phyloP scores from a whole-genome alignment of 2,113 vertebrate species.

The Sclerurus mexicanus region DNA sequence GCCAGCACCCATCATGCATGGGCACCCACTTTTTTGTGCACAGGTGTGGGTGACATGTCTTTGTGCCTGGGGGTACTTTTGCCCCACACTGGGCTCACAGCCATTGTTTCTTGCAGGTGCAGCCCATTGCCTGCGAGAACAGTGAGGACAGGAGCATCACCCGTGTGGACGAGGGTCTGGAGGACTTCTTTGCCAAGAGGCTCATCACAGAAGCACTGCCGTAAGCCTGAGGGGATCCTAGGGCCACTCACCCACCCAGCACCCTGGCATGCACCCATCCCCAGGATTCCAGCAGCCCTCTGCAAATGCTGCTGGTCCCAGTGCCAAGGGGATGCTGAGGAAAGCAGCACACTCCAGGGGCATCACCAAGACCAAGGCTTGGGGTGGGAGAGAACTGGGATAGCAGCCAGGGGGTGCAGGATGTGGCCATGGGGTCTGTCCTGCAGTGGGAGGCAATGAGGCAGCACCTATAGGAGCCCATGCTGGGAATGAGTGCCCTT shows the following conservation, averaged over 20 bases:
- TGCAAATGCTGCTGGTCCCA: not conserved
- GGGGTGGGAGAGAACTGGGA: not conserved
- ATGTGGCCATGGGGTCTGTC: not conserved
- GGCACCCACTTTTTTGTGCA: not conserved
- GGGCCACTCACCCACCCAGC: not conserved
- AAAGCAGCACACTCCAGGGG: not conserved
- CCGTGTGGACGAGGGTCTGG: conserved; percentile 91
- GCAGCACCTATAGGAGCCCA: not conserved
- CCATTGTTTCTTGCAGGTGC: conserved; percentile 62
- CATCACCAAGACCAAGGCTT: fast-evolving
- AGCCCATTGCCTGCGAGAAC: conserved; percentile 80
- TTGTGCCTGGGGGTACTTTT: fast-evolving
- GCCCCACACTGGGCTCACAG: not conserved
- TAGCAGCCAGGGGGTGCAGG: not conserved
- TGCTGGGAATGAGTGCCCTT: not conserved
- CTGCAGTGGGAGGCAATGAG: not conserved
- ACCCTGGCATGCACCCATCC: not conserved
- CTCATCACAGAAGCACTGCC: conserved; percentile 83
- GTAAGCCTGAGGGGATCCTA: conserved; percentile 70
- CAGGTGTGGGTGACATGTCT: fast-evolving
- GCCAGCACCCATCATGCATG: not conserved
- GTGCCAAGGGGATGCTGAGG: not conserved
- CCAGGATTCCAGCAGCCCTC: not conserved
- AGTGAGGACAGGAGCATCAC: conserved; percentile 85
- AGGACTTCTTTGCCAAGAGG: conserved; percentile 96